Evolutionary conservation across 2,113 vertebrate species (phyloP), one percentile per base, ranked within the genome.

Genomic region (Cyanoliseus patagonus): DNA sequence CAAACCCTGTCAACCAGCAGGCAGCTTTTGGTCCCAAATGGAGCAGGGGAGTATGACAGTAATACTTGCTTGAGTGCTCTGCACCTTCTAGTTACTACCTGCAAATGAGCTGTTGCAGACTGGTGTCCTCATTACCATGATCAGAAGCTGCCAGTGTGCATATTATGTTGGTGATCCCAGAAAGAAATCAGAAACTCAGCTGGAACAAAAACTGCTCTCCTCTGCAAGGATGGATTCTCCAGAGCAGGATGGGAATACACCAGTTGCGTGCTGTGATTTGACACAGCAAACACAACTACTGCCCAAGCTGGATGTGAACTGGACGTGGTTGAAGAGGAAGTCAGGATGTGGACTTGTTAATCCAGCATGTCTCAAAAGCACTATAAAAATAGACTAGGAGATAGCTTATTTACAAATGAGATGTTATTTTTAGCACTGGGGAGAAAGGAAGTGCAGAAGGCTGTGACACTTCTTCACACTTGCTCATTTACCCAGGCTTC

Each of bases 401-500:
- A 62, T 22, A 55, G 35, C 69, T 92, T 95, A 79, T 97, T 96
- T 94, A 95, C 94, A 94, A 93, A 79, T 86, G 73, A 92, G 81
- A 52, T 61, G 35, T 64, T 94, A 92, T 95, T 93, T 94, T 95
- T 82, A 94, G 41, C 28, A 13, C 2, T 7, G 16, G 49, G 57
- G 39, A 83, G 74, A 91, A 81, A 94, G 73, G 91, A 94, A 91
- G 77, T 87, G 77, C 91, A 66, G 86, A 85, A 93, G 83, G 70
- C 88, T 95, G 49, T 7, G 33, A 89, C 88, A 89, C 70, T 82
- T 88, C 83, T 69, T 95, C 88, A 83, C 92, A 87, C 91, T 95
- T 94, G 94, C 79, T 94, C 96, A 94, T 95, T 96, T 96, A 82
- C 62, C 49, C 74, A 92, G 68, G 51, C 83, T 82, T 94, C 83